Base-by-base conservation (phyloP, 2,797 vertebrate genomes). In the Amphiprion clarkii region DNA sequence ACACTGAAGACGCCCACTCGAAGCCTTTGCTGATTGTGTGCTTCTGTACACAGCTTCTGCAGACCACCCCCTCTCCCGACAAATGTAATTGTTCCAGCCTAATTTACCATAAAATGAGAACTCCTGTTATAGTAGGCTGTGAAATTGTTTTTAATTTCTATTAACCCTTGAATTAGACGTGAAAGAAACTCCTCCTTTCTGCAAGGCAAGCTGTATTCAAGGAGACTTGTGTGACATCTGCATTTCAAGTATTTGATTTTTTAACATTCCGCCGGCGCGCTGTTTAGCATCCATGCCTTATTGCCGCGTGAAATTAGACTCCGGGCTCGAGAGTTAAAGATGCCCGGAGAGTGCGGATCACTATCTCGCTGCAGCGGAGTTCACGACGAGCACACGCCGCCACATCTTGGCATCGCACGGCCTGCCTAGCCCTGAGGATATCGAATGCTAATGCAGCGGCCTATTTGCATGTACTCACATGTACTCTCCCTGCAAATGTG, bases 81-180 rank as follows among this genome's bases (percentile, higher is more conserved):
- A 81, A 79, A 87, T 85, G 49, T 71, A 87, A 72, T 83, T 78
- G 83, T 89, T 80, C 17, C 74, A 79, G 74, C 33, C 55, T 85
- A 87, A 91, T 90, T 74, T 48, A 40, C 73, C 89, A 79, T 92
- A 84, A 93, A 92, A 92, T 90, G 79, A 90, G 74, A 67, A 39
- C 72, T 88, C 76, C 76, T 68, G 48, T 88, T 82, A 78, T 87
- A 79, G 86, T 58, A 53, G 54, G 59, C 82, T 86, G 88, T 90
- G 88, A 92, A 92, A 92, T 93, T 63, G 65, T 76, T 86, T 89
- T 85, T 86, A 82, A 90, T 89, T 91, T 85, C 78, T 68, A 67
- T 84, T 78, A 82, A 86, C 68, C 62, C 52, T 74, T 58, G 46
- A 80, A 63, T 79, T 52, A 42, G 61, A 83, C 33, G 9, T 58